phyloP scores from a whole-genome alignment of 1,140 invertebrate species.

The Xylocopa sonorina region DNA sequence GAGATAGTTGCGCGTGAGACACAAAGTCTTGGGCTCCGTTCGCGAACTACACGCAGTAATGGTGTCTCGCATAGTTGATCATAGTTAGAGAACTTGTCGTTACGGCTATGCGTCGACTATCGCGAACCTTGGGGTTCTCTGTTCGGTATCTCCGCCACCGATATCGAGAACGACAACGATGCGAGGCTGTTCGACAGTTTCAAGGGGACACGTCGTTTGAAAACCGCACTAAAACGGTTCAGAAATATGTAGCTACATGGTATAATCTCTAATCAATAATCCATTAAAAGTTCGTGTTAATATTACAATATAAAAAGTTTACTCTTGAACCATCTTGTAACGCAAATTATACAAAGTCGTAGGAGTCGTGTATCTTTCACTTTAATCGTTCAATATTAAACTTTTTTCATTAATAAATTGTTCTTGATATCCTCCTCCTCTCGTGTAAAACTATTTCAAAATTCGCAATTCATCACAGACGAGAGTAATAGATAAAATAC shows the following conservation, averaged over 20 bases:
- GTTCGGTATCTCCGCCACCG: slow-evolving; percentile 28
- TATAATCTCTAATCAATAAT: too few relatives aligned
- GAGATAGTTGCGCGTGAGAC: slow-evolving; percentile 52
- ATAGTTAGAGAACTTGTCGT: slow-evolving; percentile 66
- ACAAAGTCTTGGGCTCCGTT: slow-evolving; percentile 46
- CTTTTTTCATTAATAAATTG: too few relatives aligned
- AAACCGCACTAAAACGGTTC: not conserved
- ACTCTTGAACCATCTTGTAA: not conserved
- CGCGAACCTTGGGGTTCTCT: slow-evolving; percentile 43
- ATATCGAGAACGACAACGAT: slow-evolving; percentile 37
- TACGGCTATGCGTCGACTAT: slow-evolving; percentile 48
- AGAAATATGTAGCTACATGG: not conserved
- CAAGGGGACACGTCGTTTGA: slow-evolving; percentile 3
- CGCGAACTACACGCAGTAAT: slow-evolving; percentile 47
- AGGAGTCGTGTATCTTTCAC: too few relatives aligned
- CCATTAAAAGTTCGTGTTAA: too few relatives aligned
- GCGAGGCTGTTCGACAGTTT: slow-evolving; percentile 10
- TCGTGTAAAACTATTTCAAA: too few relatives aligned
- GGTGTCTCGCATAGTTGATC: slow-evolving; percentile 65
- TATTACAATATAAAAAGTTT: not conserved
- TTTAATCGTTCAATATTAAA: not conserved
- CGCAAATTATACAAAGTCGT: not conserved
- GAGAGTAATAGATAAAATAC: not conserved
- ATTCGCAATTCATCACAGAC: not conserved
- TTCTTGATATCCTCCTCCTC: too few relatives aligned